phyloP scores from a whole-genome alignment of 2,797 vertebrate species.

The Eulemur albifrons region DNA sequence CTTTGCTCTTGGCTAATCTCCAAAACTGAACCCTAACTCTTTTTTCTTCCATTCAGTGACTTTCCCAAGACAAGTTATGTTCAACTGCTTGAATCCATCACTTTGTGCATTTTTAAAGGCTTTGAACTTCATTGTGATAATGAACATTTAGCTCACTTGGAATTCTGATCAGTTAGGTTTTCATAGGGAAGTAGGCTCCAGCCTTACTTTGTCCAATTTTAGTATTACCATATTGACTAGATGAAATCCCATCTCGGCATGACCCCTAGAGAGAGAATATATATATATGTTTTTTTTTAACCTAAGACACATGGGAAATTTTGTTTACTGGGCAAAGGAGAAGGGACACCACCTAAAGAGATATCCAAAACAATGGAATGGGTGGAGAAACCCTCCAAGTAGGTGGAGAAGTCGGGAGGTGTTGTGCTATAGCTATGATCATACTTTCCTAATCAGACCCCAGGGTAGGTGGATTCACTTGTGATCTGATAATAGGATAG shows the following conservation, averaged over 20 bases:
- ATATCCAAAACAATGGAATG: not conserved
- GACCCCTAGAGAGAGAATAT: not conserved
- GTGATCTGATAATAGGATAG: not conserved
- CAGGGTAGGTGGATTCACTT: not conserved
- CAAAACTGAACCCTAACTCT: not conserved
- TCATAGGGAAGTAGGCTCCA: not conserved
- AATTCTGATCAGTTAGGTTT: constrained; percentile 40
- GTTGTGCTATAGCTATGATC: not conserved
- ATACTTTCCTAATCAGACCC: constrained; percentile 38
- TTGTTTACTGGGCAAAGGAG: not conserved
- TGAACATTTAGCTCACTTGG: not conserved
- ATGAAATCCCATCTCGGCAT: not conserved
- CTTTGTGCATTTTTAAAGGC: not conserved
- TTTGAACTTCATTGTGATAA: constrained; percentile 7
- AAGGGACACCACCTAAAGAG: not conserved
- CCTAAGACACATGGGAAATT: not conserved
- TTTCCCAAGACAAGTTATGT: constrained; percentile 10
- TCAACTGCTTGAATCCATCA: not conserved
- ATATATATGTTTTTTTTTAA: constrained; percentile 15
- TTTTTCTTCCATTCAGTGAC: not conserved
- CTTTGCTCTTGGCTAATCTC: not conserved
- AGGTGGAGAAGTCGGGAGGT: not conserved
- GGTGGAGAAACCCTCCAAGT: not conserved
- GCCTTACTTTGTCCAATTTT: constrained; percentile 35
- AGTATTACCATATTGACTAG: not conserved